Conservation (phyloP, 2,797 vertebrate genomes). For the Coendou prehensilis region DNA sequence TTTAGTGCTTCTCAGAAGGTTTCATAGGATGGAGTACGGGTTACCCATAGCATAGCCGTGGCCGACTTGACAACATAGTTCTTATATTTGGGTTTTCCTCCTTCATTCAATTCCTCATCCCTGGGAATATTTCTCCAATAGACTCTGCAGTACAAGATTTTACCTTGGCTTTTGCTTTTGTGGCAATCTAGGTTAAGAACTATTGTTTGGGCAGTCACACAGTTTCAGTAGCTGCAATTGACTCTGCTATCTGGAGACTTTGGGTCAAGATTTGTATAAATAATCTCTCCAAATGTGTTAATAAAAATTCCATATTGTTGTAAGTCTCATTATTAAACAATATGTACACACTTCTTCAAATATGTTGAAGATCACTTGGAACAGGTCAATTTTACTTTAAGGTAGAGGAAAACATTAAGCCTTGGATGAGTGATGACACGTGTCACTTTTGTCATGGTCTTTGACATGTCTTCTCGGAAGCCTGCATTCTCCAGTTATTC, state of each 20-base stretch:
- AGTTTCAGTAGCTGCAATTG: background rate
- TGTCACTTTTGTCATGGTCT: background rate
- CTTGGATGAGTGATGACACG: background rate
- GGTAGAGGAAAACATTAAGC: background rate
- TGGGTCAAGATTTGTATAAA: background rate
- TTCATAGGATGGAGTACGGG: background rate
- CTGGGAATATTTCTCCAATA: background rate
- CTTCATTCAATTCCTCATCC: background rate
- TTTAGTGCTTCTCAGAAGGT: background rate
- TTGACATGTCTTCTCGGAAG: background rate
- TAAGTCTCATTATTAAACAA: background rate
- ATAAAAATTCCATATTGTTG: background rate
- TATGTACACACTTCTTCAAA: background rate
- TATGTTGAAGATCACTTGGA: background rate
- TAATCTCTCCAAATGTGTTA: background rate
- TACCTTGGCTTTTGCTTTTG: background rate
- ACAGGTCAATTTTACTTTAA: background rate
- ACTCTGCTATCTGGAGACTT: background rate
- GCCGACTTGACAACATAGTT: background rate
- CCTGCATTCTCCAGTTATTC: background rate
- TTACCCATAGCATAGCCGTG: background rate
- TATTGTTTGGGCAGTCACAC: background rate
- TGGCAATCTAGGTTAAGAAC: background rate
- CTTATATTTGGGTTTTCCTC: background rate
- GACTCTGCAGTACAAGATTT: background rate